A percentile compares a stretch with the other conserved stretches of the same genome.
Conservation (phyloP, 2,113 vertebrate genomes). For the Campylomormyrus tamandua region DNA sequence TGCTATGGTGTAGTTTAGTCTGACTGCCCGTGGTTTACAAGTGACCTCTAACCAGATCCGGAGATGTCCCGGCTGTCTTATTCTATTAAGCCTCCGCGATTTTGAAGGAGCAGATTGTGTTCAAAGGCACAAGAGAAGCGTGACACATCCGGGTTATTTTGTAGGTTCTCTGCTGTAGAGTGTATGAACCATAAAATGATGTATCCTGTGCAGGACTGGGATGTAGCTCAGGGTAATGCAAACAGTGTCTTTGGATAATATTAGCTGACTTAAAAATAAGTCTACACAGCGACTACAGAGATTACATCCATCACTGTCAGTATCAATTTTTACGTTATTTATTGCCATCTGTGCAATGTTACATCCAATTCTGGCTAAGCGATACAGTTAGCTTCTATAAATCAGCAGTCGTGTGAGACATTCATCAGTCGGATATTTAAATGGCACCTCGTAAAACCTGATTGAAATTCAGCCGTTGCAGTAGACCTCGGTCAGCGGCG, state of each 20-base stretch:
- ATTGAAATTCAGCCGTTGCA: constrained; percentile 63
- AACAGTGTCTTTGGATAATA: constrained; percentile 57
- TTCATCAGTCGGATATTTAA: constrained; percentile 48
- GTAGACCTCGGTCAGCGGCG: constrained; percentile 53
- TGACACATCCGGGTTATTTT: background rate
- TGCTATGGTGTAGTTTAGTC: background rate
- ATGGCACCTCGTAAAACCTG: constrained; percentile 60
- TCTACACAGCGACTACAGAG: background rate
- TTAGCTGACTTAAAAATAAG: constrained; percentile 1
- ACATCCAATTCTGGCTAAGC: background rate
- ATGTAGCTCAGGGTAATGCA: background rate
- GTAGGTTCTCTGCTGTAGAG: background rate
- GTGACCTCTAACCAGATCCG: background rate
- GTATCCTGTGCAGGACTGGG: background rate
- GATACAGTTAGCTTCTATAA: background rate
- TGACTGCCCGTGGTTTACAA: background rate
- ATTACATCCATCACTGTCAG: constrained; percentile 3
- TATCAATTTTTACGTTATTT: background rate
- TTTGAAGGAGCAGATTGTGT: background rate
- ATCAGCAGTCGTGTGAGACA: background rate
- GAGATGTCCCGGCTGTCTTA: background rate
- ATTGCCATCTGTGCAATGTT: background rate
- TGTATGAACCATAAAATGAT: background rate
- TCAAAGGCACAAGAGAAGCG: background rate
- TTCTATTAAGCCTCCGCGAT: background rate